A percentile compares a stretch with the other conserved stretches of the same genome.
Conservation (phyloP, 2,888 invertebrate genomes). For the Drosophila putrida region DNA sequence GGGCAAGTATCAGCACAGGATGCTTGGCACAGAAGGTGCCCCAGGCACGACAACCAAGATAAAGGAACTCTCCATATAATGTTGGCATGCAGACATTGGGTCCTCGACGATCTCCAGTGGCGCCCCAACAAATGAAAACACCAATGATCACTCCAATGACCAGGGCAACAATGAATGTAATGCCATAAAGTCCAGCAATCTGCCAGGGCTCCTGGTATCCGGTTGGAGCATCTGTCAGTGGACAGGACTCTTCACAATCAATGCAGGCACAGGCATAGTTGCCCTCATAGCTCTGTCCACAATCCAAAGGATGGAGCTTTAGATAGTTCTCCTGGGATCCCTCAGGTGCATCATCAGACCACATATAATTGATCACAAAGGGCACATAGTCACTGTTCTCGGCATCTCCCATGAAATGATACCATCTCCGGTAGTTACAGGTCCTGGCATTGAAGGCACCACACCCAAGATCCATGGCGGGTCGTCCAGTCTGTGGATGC, state of each 20-base stretch:
- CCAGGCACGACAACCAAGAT: constrained; percentile 85
- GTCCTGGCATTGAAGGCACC: constrained; percentile 88
- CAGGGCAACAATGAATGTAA: constrained; percentile 88
- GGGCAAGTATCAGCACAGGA: constrained; percentile 88
- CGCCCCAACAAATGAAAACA: constrained; percentile 67
- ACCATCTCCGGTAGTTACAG: constrained; percentile 90
- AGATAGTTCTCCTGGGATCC: constrained; percentile 64
- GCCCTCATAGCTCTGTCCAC: constrained; percentile 87
- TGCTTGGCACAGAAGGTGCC: constrained; percentile 89
- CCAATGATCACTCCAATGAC: constrained; percentile 86
- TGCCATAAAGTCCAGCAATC: constrained; percentile 88
- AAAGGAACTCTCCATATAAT: constrained; percentile 83
- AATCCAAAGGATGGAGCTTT: constrained; percentile 85
- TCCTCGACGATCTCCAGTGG: constrained; percentile 25
- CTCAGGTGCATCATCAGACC: constrained; percentile 76
- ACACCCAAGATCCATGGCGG: constrained; percentile 93
- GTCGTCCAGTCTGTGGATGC: constrained; percentile 90
- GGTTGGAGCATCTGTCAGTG: constrained; percentile 85
- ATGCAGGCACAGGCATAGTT: constrained; percentile 91
- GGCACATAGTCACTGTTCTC: constrained; percentile 87
- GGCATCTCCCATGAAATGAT: constrained; percentile 88
- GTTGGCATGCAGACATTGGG: constrained; percentile 64
- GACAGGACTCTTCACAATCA: constrained; percentile 90
- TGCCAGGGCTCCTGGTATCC: constrained; percentile 85
- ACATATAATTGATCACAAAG: constrained; percentile 88